Base-by-base conservation (phyloP, 2,113 vertebrate species). In the Etheostoma cragini region DNA sequence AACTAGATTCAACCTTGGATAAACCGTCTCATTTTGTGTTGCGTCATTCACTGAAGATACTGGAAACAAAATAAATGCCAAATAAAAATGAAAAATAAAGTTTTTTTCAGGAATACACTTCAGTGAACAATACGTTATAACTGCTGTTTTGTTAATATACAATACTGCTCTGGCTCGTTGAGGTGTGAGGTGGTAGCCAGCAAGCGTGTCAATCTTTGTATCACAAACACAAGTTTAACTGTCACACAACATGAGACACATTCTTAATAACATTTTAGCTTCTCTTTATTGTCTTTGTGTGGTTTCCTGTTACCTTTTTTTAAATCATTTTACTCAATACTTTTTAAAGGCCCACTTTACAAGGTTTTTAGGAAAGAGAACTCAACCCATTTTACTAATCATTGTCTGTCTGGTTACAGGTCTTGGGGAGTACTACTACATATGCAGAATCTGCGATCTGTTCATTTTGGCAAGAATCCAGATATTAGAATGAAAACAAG, bases 51-150 rank as follows among this genome's bases (percentile, higher is more conserved):
- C 13, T n/a, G 60, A 50, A 76, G n/a, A 63, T 21, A 45, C 16
- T 60, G 63, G 16, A 26, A 72, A 76, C 45, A 50, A 70, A 83
- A 68, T 71, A 46, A 79, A 60, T 63, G 19, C 63, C 35, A 42
- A 53, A 17, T 53, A 42, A 49, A 63, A 62, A 19, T 53, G 22
- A 63, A 76, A 67, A 52, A 54, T 65, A n/a, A 24, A 42, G 21
- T 64, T 46, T 38, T 62, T 22, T 66, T 53, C 45, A 49, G 57
- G 22, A 62, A 80, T 50, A 68, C 46, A 85, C 35, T 33, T 2
- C 56, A 16, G 30, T 62, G 26, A 45, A 78, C 77, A 61, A n/a
- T 64, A 21, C 33, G 3, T 58, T 67, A 11, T 56, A 38, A 47
- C 38, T 72, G 7, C 14, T 64, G 12, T 63, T 54, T 52, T 61